Conservation (phyloP, 1,140 invertebrate species). For the Hyles euphorbiae region DNA sequence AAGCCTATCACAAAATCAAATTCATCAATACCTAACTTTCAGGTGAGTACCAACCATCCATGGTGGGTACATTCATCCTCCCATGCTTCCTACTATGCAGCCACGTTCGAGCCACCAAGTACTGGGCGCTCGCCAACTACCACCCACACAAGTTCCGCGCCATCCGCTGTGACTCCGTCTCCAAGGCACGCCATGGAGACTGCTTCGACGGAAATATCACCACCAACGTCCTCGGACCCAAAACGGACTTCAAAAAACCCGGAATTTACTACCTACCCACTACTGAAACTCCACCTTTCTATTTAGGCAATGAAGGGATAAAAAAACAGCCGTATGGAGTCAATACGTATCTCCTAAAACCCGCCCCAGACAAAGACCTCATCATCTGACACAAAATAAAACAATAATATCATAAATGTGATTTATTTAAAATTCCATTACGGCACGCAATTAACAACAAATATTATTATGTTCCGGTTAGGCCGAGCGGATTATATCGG, state of each 20-base stretch:
- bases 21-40: conserved; percentile 10
- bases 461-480: conserved; percentile 24
- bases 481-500: background rate
- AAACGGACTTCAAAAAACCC: conserved; percentile 46
- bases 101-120: conserved; percentile 47
- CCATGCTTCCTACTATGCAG: conserved; percentile 59
- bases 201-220: conserved; percentile 35
- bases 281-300: conserved; percentile 37
- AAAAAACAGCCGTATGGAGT: conserved; percentile 33
- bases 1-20: background rate
- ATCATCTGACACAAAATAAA: conserved; percentile 35
- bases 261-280: conserved; percentile 63
- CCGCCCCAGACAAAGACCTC: conserved; percentile 47
- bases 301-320: conserved; percentile 37
- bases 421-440: conserved; percentile 44
- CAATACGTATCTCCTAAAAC: conserved; percentile 42
- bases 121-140: conserved; percentile 37
- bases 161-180: conserved; percentile 38
- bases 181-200: conserved; percentile 34
- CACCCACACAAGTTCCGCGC: conserved; percentile 47
- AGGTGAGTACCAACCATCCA: conserved; percentile 55
- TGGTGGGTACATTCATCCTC: conserved; percentile 45
- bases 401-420: conserved; percentile 30
- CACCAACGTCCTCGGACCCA: conserved; percentile 45
- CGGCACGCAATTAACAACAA: conserved; percentile 38